Evolutionary conservation across 2,888 invertebrate genomes (phyloP).

Genomic region (Pyrrhosoma nymphula): DNA sequence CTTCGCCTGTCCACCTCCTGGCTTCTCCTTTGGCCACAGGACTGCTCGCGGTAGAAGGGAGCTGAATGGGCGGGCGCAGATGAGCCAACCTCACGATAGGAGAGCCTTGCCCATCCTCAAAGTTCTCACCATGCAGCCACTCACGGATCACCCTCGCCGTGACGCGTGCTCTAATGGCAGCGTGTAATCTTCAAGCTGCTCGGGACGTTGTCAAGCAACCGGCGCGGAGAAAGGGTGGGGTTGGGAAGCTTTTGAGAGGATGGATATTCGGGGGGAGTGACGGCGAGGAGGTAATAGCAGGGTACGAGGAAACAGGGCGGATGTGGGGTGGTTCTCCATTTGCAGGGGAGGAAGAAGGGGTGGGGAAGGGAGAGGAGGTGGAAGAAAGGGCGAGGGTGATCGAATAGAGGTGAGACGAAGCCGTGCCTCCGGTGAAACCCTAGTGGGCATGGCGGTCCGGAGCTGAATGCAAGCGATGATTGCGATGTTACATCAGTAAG

Average conservation of each 20-base stretch:
- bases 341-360: background rate
- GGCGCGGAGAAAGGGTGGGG: background rate
- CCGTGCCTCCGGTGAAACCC: background rate
- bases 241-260: background rate
- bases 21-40: background rate
- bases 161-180: conserved; percentile 57
- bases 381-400: background rate
- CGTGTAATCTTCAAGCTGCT: conserved; percentile 47
- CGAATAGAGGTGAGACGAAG: background rate
- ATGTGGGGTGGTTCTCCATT: background rate
- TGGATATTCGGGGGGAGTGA: background rate
- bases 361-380: background rate
- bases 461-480: too few species aligned
- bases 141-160: conserved; percentile 17
- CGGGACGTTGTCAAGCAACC: conserved; percentile 45
- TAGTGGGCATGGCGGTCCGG: too few species aligned
- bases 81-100: background rate
- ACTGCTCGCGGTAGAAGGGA: background rate
- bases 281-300: background rate
- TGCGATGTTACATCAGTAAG: too few species aligned
- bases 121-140: background rate
- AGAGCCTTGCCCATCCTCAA: background rate
- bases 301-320: background rate
- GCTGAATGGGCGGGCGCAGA: background rate
- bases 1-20: too few species aligned